Percentiles rank a stretch among this genome's conserved stretches.
phyloP scores from a whole-genome alignment of 2,888 invertebrate genomes.

The Cyaniris semiargus region DNA sequence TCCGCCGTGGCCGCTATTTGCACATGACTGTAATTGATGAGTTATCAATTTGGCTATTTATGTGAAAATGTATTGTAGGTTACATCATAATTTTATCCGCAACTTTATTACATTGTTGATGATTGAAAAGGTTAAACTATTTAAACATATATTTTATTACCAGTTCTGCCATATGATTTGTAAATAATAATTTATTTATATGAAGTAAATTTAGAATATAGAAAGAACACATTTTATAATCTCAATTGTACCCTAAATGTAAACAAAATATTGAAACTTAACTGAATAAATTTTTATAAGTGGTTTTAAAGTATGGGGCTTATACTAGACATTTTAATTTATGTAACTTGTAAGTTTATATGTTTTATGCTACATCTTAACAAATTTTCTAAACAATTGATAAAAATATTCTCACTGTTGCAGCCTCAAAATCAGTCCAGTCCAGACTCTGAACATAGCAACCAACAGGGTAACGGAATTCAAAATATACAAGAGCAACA shows the following conservation, averaged over 20 bases:
- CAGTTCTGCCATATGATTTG: too few species aligned
- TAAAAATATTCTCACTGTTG: constrained; percentile 47
- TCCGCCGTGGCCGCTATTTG: neutral
- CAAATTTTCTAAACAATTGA: too few species aligned
- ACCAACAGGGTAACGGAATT: constrained; percentile 73
- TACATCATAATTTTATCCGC: neutral
- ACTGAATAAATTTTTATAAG: too few species aligned
- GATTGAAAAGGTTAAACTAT: neutral
- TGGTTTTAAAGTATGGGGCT: too few species aligned
- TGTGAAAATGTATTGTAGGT: neutral
- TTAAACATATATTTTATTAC: too few species aligned
- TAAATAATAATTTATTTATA: too few species aligned
- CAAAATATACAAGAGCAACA: constrained; percentile 65
- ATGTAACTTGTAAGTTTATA: neutral
- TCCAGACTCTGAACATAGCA: constrained; percentile 69
- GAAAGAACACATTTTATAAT: too few species aligned
- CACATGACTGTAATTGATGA: neutral
- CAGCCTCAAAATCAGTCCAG: constrained; percentile 77
- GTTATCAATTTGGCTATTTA: neutral
- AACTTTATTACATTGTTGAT: neutral
- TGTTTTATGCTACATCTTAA: neutral
- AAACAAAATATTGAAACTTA: too few species aligned
- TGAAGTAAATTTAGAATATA: too few species aligned
- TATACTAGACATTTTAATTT: too few species aligned
- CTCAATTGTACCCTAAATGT: too few species aligned